Evolutionary conservation across 2,113 vertebrate genomes (phyloP).

Genomic region (Gasterosteus aculeatus): DNA sequence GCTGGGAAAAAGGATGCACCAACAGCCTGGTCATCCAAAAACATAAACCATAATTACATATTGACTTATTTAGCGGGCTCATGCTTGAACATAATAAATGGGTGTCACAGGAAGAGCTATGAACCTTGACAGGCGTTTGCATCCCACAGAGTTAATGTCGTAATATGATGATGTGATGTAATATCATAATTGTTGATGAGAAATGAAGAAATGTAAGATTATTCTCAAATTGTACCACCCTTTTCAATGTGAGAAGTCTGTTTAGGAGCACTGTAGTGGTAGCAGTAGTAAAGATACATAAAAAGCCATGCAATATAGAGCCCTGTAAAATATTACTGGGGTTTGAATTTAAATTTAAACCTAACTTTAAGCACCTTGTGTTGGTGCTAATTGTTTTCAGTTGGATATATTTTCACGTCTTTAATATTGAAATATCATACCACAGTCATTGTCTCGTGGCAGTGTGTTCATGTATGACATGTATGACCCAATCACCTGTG

Average conservation of each 20-base stretch:
- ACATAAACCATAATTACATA: conserved; percentile 43
- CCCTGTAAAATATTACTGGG: background rate
- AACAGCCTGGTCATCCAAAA: conserved; percentile 55
- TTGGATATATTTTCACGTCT: background rate
- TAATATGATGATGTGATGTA: background rate
- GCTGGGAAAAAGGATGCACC: conserved; percentile 40
- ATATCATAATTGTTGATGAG: conserved; percentile 36
- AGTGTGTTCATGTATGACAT: background rate
- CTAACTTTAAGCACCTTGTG: background rate
- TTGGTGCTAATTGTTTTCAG: background rate
- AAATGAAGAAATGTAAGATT: conserved; percentile 11
- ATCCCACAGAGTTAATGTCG: conserved; percentile 17
- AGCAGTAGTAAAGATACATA: background rate
- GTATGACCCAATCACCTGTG: background rate
- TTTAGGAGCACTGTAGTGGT: background rate
- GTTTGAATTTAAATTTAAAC: background rate
- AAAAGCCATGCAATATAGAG: background rate
- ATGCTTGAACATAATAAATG: conserved; percentile 54
- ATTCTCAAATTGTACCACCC: background rate
- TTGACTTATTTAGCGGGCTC: conserved; percentile 52
- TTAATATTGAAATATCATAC: background rate
- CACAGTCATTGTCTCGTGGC: background rate
- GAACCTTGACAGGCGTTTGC: conserved; percentile 7
- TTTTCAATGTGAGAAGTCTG: background rate
- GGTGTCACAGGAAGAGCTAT: conserved; percentile 36